A percentile compares a stretch with the other conserved stretches of the same genome.
These are phyloP conservation scores for Tragopan temminckii DNA, from an alignment of 2,797 vertebrate genomes.

Conservation along the genomic window DNA sequence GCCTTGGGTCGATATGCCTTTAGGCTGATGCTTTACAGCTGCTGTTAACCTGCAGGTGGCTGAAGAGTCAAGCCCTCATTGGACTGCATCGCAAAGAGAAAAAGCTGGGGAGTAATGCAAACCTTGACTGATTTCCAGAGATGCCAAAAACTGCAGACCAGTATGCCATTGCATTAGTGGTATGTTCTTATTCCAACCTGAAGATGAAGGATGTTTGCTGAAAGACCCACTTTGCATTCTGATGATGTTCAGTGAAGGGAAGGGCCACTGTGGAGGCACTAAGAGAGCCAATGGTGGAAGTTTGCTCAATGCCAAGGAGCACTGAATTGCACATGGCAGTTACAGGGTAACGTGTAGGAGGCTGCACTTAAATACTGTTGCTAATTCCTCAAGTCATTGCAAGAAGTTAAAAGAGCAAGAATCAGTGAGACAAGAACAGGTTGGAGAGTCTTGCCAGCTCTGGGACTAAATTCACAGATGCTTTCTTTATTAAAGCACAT, in stretches of 20 bases:
- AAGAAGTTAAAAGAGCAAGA: not conserved
- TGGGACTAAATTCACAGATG: not conserved
- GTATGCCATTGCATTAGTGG: not conserved
- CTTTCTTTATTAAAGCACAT: fast-evolving
- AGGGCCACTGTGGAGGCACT: not conserved
- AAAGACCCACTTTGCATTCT: not conserved
- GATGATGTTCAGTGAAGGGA: not conserved
- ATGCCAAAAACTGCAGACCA: not conserved
- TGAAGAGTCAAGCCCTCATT: not conserved
- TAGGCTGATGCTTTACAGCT: not conserved
- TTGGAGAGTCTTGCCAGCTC: not conserved
- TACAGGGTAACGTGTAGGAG: not conserved
- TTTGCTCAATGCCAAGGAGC: not conserved
- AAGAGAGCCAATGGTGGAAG: not conserved
- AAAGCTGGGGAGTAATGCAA: not conserved
- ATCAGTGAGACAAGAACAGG: not conserved
- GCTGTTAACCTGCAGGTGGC: not conserved
- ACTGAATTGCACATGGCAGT: not conserved
- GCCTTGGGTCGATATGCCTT: not conserved
- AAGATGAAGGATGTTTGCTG: not conserved
- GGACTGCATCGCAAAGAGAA: not conserved
- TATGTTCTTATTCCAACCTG: not conserved
- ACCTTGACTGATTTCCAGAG: not conserved
- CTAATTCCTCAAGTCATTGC: not conserved
- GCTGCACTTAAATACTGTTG: not conserved